phyloP scores from a whole-genome alignment of 2,888 invertebrate species.

The Ophonus ardosiacus region DNA sequence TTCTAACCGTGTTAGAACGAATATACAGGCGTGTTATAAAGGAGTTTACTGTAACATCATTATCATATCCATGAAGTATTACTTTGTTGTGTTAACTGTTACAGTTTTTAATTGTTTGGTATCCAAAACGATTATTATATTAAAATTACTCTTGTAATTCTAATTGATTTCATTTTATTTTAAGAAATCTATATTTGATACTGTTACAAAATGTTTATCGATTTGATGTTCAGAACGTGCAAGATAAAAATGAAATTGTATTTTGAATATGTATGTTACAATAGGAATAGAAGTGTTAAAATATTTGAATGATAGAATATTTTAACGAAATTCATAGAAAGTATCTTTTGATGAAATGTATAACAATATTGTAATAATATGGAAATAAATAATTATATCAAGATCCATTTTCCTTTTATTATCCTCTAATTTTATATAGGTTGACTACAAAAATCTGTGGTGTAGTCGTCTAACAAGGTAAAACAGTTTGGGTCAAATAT shows the following conservation, averaged over 20 bases:
- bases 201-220: background rate
- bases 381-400: slow-evolving; percentile 51
- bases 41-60: background rate
- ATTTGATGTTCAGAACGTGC: background rate
- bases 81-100: slow-evolving; percentile 46
- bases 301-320: slow-evolving; percentile 53
- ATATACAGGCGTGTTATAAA: background rate
- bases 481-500: too few species aligned
- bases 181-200: slow-evolving; percentile 45
- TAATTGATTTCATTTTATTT: slow-evolving; percentile 58
- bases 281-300: slow-evolving; percentile 46
- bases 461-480: too few species aligned
- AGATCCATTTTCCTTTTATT: slow-evolving; percentile 16
- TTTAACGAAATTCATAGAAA: slow-evolving; percentile 51
- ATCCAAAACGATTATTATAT: slow-evolving; percentile 57
- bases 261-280: slow-evolving; percentile 61
- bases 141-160: slow-evolving; percentile 59
- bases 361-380: slow-evolving; percentile 55
- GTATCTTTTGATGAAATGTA: slow-evolving; percentile 50
- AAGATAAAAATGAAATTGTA: slow-evolving; percentile 51
- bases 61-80: slow-evolving; percentile 38
- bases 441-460: too few species aligned
- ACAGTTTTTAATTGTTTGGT: slow-evolving; percentile 59
- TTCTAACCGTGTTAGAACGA: background rate
- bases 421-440: slow-evolving; percentile 2